Evolutionary conservation across 2,888 invertebrate species (phyloP).

Genomic region (Salpingus planirostris): DNA sequence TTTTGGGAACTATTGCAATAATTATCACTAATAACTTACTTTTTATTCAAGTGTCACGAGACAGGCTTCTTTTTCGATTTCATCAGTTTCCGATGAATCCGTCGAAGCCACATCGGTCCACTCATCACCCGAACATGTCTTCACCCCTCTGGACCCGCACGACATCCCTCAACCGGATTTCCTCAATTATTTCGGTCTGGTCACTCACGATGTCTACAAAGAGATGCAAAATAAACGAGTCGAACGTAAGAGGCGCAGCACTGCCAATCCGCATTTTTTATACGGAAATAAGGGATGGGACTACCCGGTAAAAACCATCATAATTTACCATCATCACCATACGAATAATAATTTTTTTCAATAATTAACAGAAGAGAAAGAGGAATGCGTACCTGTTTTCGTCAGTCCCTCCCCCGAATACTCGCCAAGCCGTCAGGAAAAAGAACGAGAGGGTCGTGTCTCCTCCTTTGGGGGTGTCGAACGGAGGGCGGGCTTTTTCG

Average conservation of each 20-base stretch:
- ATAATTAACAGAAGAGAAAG: constrained; percentile 41
- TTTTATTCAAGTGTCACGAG: no score
- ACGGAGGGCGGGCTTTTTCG: constrained; percentile 11
- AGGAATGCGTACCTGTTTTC: constrained; percentile 43
- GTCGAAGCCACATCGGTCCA: constrained; percentile 27
- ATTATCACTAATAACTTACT: no score
- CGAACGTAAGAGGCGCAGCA: constrained; percentile 47
- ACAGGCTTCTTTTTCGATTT: constrained; percentile 30
- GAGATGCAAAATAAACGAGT: constrained; percentile 46
- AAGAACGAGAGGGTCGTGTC: constrained; percentile 29
- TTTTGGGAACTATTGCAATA: no score
- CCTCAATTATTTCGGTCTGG: constrained; percentile 41
- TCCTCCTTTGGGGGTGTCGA: constrained; percentile 15
- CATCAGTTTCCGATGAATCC: constrained; percentile 37
- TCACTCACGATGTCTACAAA: constrained; percentile 41
- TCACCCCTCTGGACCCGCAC: constrained; percentile 32
- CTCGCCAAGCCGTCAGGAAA: constrained; percentile 40
- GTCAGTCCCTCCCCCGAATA: constrained; percentile 44
- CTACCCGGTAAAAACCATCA: constrained; percentile 25
- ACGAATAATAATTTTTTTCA: neutral
- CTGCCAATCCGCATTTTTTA: constrained; percentile 48
- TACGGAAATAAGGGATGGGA: constrained; percentile 43
- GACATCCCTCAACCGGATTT: constrained; percentile 40
- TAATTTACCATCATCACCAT: neutral
- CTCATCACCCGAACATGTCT: constrained; percentile 29